Conservation (phyloP, 2,113 vertebrate genomes). For the Sceloporus tristichus region DNA sequence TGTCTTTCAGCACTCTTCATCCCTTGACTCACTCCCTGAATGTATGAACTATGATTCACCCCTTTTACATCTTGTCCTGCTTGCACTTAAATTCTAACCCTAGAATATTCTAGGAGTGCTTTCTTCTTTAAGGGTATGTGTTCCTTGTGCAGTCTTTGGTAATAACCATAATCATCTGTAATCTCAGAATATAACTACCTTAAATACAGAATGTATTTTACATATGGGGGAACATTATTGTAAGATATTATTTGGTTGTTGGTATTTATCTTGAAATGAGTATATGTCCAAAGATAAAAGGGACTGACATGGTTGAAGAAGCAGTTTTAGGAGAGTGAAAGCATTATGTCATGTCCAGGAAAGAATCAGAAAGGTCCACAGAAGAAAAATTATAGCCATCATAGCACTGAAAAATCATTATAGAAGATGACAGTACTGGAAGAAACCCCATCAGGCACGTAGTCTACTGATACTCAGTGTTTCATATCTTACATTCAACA, state of each 20-base stretch:
- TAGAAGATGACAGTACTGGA: too few species aligned
- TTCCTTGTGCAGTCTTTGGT: constrained; percentile 22
- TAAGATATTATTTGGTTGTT: constrained; percentile 13
- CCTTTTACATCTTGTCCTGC: constrained; percentile 10
- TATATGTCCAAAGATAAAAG: constrained; percentile 23
- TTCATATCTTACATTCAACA: too few species aligned
- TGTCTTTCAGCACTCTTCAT: background rate
- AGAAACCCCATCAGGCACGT: too few species aligned
- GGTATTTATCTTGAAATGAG: background rate
- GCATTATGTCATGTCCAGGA: background rate
- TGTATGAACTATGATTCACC: constrained; percentile 21
- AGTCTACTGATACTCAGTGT: too few species aligned
- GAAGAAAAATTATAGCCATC: background rate
- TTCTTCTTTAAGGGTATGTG: background rate
- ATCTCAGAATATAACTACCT: background rate
- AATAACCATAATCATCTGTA: constrained; percentile 29
- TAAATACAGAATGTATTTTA: constrained; percentile 13
- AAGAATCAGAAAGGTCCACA: background rate
- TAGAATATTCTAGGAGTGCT: constrained; percentile 18
- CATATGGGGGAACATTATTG: background rate
- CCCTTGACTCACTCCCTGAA: background rate
- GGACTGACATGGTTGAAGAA: constrained; percentile 15
- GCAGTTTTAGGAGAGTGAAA: constrained; percentile 1
- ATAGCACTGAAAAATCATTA: too few species aligned
- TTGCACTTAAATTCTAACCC: constrained; percentile 45